Evolutionary conservation across 2,888 invertebrate genomes (phyloP), one percentile per base, ranked within the genome.

Genomic region (Hydropsyche betteni): DNA sequence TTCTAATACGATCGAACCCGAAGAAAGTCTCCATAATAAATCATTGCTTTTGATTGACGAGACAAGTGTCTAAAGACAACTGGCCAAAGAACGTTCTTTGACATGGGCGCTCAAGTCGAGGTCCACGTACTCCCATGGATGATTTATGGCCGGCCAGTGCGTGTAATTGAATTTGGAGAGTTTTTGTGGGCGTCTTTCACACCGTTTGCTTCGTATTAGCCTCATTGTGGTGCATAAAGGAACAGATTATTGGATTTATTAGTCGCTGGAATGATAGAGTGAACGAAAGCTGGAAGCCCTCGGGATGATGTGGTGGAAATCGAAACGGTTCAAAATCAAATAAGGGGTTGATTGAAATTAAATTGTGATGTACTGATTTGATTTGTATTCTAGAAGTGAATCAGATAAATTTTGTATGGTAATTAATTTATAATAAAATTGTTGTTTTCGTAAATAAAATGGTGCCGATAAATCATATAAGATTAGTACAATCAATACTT

Each of bases 111-210:
- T 64, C 64, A 64, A 64, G 16, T 8, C 36, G 64, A 44, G 34
- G 34, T 64, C 34, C 64, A 36, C 64, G 64, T 61, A 16, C 24
- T 24, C 24, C 61, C 16, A 6, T 33, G 33, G 34, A 70, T 70
- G 70, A 70, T 70, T 70, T 70, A 70, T 70, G 14, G 53, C 53
- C 52, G 36, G 44, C 53, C 50, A 34, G 33, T 10, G 75, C 72
- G 64, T 75, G 75, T 75, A 75, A 75, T 75, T 75, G 75, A 75
- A 75, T 75, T 75, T 75, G 75, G 75, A 75, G 72, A 55, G 72
- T 53, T 72, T 72, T 64, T 68, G 75, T 72, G 72, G 72, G 75
- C 72, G 75, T 72, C 72, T 70, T 72, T 68, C 75, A 72, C 72
- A 75, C 72, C 72, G 75, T 68, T 61, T 70, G 70, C 71, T 33